A percentile compares a stretch with the other conserved stretches of the same genome.
These are phyloP conservation scores for Cylindroiulus punctatus DNA, from an alignment of 2,888 invertebrate genomes.

Conservation along the genomic window DNA sequence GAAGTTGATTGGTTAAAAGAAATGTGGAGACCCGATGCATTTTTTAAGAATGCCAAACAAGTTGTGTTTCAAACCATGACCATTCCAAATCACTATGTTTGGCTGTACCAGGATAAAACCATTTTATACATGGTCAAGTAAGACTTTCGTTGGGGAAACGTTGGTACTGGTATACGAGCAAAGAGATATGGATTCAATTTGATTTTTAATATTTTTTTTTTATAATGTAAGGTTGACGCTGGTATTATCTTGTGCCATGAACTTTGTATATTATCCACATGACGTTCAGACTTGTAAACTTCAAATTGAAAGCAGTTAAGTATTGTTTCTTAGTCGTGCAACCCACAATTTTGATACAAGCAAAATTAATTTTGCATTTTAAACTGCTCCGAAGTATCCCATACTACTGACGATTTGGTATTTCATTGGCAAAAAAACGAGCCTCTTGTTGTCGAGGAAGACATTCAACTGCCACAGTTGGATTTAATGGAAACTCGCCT, in stretches of 20 bases:
- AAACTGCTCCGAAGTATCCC: constrained; percentile 76
- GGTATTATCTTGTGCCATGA: constrained; percentile 13
- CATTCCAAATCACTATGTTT: constrained; percentile 63
- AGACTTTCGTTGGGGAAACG: constrained; percentile 49
- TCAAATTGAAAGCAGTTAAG: constrained; percentile 26
- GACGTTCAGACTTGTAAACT: constrained; percentile 1
- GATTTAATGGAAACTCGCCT: constrained; percentile 87
- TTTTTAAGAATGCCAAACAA: constrained; percentile 63
- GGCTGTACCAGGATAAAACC: constrained; percentile 62
- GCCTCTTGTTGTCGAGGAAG: constrained; percentile 86
- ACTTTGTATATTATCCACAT: neutral
- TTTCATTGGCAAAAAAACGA: constrained; percentile 94
- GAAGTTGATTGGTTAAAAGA: constrained; percentile 63
- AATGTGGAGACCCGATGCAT: constrained; percentile 63
- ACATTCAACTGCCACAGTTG: constrained; percentile 90
- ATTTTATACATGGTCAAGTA: constrained; percentile 64
- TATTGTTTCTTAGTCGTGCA: too few species aligned
- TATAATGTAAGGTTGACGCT: neutral
- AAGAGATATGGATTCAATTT: neutral
- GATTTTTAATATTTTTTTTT: neutral
- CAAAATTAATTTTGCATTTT: neutral
- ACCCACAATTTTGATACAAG: too few species aligned
- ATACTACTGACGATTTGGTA: constrained; percentile 92
- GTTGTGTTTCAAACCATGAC: constrained; percentile 63
- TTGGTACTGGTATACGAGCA: neutral